Conservation (phyloP, 2,113 vertebrate genomes). For the Psettodes erumei region DNA sequence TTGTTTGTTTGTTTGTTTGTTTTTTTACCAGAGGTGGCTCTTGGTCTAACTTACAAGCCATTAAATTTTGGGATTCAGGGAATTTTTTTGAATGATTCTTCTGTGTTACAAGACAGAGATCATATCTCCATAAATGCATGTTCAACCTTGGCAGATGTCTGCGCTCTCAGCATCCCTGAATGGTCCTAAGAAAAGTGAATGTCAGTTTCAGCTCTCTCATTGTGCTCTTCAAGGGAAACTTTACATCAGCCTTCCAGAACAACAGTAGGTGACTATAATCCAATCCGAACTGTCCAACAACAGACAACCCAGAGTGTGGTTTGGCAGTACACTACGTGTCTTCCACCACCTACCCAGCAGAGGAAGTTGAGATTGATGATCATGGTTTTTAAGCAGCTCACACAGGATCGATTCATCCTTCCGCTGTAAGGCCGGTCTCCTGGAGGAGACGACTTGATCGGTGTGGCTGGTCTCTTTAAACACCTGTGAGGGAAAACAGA, state of each 20-base stretch:
- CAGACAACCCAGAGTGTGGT: neutral
- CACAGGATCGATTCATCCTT: constrained; percentile 65
- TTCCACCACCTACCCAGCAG: constrained; percentile 72
- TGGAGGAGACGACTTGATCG: neutral
- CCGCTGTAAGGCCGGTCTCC: neutral
- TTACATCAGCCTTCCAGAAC: neutral
- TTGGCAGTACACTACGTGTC: neutral
- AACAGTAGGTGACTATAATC: neutral
- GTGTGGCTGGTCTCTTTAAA: neutral
- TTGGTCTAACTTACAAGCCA: too few relatives aligned
- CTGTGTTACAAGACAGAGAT: too few relatives aligned
- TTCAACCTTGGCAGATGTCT: too few relatives aligned
- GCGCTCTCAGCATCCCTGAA: too few relatives aligned
- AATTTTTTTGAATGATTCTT: too few relatives aligned
- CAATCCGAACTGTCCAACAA: neutral
- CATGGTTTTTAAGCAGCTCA: constrained; percentile 56
- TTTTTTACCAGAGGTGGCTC: too few relatives aligned
- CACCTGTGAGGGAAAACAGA: neutral
- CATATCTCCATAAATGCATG: too few relatives aligned
- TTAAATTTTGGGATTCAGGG: too few relatives aligned
- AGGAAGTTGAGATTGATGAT: constrained; percentile 67
- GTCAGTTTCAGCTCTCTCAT: too few relatives aligned
- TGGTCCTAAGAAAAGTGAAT: too few relatives aligned
- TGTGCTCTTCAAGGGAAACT: neutral
- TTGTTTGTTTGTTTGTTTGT: too few relatives aligned